These are phyloP conservation scores for Thysanoteuthis rhombus DNA, from an alignment of 2,888 invertebrate species.

Conservation along the genomic window DNA sequence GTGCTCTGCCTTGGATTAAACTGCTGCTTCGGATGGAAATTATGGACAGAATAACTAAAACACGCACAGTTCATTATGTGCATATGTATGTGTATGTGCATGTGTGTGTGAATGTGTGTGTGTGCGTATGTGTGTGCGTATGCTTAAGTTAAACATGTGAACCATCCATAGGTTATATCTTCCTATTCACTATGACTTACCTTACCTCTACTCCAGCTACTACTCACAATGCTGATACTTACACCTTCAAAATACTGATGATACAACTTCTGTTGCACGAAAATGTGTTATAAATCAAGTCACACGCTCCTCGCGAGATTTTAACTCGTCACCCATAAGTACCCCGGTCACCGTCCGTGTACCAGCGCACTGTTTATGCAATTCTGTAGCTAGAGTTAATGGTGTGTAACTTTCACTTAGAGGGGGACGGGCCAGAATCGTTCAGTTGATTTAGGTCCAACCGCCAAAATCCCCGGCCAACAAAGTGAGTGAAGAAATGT, in stretches of 20 bases:
- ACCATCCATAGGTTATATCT: too few relatives aligned
- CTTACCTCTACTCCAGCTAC: background rate
- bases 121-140: too few relatives aligned
- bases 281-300: constrained; percentile 12
- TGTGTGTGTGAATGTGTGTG: too few relatives aligned
- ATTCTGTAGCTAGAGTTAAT: constrained; percentile 12
- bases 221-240: background rate
- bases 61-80: too few relatives aligned
- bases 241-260: background rate
- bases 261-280: background rate
- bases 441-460: background rate
- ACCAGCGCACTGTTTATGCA: too few relatives aligned
- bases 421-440: background rate
- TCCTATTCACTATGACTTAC: too few relatives aligned
- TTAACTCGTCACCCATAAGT: background rate
- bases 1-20: too few relatives aligned
- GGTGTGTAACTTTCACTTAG: constrained; percentile 12
- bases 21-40: too few relatives aligned
- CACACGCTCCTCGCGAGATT: background rate
- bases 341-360: background rate
- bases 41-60: too few relatives aligned
- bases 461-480: background rate
- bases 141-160: too few relatives aligned
- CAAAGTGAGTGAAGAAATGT: background rate
- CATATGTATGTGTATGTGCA: too few relatives aligned